Percentiles rank a stretch among this genome's conserved stretches.
These are phyloP conservation scores for Pelecanus crispus DNA, from an alignment of 2,113 vertebrate species.

Conservation along the genomic window DNA sequence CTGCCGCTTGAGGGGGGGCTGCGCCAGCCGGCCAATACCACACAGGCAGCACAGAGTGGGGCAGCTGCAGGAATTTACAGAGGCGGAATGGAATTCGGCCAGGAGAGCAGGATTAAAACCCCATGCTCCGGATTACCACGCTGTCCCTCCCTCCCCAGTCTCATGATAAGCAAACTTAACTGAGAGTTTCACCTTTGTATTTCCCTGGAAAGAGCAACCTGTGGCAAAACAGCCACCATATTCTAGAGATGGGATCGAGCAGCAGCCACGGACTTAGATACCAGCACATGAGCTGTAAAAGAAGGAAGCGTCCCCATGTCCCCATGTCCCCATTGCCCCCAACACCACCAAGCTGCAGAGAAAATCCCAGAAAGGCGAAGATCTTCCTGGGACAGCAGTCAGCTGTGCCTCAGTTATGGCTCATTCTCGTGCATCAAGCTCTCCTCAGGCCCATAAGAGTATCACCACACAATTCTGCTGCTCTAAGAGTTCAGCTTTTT, in stretches of 20 bases:
- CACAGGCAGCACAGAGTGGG: background rate
- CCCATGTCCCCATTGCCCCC: background rate
- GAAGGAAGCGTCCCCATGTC: background rate
- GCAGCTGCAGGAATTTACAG: conserved; percentile 45
- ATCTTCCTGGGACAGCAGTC: background rate
- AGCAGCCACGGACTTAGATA: background rate
- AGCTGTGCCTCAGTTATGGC: background rate
- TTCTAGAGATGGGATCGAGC: background rate
- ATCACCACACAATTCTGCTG: background rate
- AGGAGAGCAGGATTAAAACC: conserved; percentile 46
- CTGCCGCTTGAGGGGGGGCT: background rate
- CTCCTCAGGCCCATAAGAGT: background rate
- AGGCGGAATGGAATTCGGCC: conserved; percentile 51
- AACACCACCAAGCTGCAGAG: background rate
- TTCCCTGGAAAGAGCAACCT: background rate
- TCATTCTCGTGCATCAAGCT: background rate
- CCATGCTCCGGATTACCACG: conserved; percentile 25
- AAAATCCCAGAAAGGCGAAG: background rate
- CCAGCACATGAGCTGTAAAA: background rate
- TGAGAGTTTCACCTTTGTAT: background rate
- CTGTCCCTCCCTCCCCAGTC: background rate
- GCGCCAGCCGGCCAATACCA: background rate
- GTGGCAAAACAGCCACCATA: background rate
- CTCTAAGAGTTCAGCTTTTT: background rate
- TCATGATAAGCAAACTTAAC: background rate